Base-by-base conservation (phyloP, 2,113 vertebrate species). In the Desmodus rotundus region DNA sequence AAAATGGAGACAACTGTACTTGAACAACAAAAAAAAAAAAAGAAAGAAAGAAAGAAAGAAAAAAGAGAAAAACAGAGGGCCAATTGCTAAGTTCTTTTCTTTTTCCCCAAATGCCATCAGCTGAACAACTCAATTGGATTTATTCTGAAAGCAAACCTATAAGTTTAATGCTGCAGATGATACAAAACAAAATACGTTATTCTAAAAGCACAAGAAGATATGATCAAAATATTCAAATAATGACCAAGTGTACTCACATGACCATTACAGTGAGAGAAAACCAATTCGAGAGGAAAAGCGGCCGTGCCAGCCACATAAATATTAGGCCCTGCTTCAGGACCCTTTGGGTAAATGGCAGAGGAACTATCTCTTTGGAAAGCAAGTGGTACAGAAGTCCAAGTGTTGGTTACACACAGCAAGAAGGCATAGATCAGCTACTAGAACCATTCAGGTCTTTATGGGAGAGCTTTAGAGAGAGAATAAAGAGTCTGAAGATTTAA, bases 171-270 rank as follows among this genome's bases (percentile, higher is more conserved):
- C 70, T 77, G 67, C 33, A 94, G 56, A 89, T 95, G 85, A 78
- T 77, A 87, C 43, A 93, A 96, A 74, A 56, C 52, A 96, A 73
- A 93, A 94, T 63, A 54, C 11, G 28, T 93, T 90, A 90, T 96
- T 87, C 63, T 92, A 61, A 84, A 91, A 94, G 45, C 50, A 26
- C 31, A 86, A 89, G 84, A 77, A 96, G 91, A 95, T 56, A 65
- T 80, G 73, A 93, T 86, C 20, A 94, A 93, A 88, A 88, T 85
- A 95, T 95, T 94, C 56, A 95, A 89, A 94, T 77, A 93, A 87
- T 92, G 73, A 82, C 33, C 52, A 87, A 95, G 94, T 95, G 97
- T 68, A 83, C 73, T 92, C 73, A 86, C 33, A 86, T 43, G 80
- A 83, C 54, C 47, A 91, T 86, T 94, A 81, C 88, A 80, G 24